A percentile compares a stretch with the other conserved stretches of the same genome.
These are phyloP conservation scores for Epizoanthus stellaris DNA, from an alignment of 92 coral and sea anemone species.

Conservation along the genomic window DNA sequence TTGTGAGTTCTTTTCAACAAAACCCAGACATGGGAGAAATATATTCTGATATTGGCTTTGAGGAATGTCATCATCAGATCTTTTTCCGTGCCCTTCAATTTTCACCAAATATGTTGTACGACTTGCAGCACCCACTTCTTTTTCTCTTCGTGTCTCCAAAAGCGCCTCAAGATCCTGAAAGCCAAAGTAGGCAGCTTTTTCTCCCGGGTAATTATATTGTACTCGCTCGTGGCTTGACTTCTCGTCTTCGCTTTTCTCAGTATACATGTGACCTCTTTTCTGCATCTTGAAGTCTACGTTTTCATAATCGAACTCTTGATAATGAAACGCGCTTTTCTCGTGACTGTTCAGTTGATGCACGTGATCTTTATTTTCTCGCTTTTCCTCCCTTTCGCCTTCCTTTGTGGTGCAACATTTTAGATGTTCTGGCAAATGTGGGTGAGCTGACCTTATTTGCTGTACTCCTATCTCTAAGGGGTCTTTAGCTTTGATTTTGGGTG, in stretches of 20 bases:
- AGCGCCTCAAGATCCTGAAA: background rate
- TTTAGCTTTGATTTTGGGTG: background rate
- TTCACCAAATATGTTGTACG: background rate
- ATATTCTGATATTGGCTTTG: background rate
- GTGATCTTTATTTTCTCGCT: background rate
- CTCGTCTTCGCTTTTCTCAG: background rate
- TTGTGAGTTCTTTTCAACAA: background rate
- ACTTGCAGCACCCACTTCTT: background rate
- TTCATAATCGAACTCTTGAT: conserved; percentile 7
- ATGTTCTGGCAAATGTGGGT: background rate
- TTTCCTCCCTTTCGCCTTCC: background rate
- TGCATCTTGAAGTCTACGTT: background rate
- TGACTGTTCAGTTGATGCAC: background rate
- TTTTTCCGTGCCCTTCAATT: background rate
- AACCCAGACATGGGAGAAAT: background rate
- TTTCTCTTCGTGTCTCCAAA: background rate
- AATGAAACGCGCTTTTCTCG: background rate
- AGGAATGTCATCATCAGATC: background rate
- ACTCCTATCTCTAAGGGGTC: background rate
- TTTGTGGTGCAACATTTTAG: background rate
- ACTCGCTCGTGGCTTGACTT: background rate
- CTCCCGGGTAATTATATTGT: background rate
- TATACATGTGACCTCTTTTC: no score
- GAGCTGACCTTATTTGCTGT: background rate
- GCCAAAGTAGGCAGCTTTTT: background rate